Base-by-base conservation (phyloP, 2,797 vertebrate genomes). In the Saxicola maurus region DNA sequence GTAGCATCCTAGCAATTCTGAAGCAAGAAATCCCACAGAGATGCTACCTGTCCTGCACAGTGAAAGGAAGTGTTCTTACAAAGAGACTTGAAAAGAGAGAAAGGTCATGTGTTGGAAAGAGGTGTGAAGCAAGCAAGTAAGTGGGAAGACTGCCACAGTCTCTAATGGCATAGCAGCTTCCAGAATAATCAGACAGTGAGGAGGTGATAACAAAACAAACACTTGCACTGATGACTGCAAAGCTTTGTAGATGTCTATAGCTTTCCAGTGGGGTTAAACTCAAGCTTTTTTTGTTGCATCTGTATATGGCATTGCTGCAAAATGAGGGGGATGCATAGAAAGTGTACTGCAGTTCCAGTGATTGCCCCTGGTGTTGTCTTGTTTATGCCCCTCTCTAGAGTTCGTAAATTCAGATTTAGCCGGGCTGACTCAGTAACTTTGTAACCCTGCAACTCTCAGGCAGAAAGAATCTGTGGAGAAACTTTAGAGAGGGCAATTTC, bases 31-130 rank as follows among this genome's bases (percentile, higher is more conserved):
- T 66, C 80, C 27, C 10, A 23, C 17, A 13, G 6, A 62, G 5
- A 5, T 1, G 0, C 13, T 48, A 31, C 18, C n/a, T 35, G 24
- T 21, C 5, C 38, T 79, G 43, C 6, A 4, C 1, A 45, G 31
- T 20, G 31, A 78, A 75, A 57, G 43, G 18, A 53, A 11, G 5
- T 21, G 17, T 6, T 73, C 11, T 25, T 56, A 42, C 11, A 35
- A 46, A 52, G 11, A 57, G 8, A 16, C 10, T 38, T 56, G 18
- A 64, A 86, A 31, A 53, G 42, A 35, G 16, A 11, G 12, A 49
- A 35, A 59, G 13, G 10, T 35, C 2, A 0, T 28, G 9, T 23
- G 35, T 18, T 46, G 31, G 19, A 42, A 27, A 37, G 43, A 66
- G 20, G 6, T 18, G 25, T 56, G 40, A 65, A 83, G 13, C 35